These are phyloP conservation scores for Gambelia wislizenii DNA, from an alignment of 2,797 vertebrate species.

Conservation along the genomic window DNA sequence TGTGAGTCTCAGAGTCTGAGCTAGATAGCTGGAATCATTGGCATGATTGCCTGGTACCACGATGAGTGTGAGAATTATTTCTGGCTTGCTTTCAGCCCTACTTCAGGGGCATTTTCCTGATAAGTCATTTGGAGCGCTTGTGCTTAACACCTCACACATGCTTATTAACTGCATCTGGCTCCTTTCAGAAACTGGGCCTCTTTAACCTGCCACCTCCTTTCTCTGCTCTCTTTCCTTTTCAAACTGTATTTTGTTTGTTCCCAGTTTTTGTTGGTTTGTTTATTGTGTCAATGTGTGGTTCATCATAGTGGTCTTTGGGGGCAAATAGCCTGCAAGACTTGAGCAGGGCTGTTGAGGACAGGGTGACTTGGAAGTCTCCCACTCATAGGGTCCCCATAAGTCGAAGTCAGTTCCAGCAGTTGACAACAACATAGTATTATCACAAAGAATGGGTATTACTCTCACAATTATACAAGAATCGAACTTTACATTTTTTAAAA, in stretches of 20 bases:
- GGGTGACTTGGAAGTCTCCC: too few relatives aligned
- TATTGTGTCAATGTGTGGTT: not conserved
- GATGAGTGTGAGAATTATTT: not conserved
- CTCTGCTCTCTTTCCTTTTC: not conserved
- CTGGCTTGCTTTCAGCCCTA: conserved; percentile 18
- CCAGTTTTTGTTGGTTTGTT: too few relatives aligned
- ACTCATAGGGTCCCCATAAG: too few relatives aligned
- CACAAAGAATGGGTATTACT: too few relatives aligned
- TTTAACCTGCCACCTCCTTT: not conserved
- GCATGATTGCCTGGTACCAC: conserved; percentile 28
- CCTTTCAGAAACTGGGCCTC: not conserved
- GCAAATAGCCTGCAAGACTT: too few relatives aligned
- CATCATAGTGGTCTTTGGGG: not conserved
- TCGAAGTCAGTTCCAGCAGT: too few relatives aligned
- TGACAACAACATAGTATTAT: too few relatives aligned
- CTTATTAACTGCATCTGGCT: not conserved
- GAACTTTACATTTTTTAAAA: too few relatives aligned
- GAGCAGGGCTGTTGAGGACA: too few relatives aligned
- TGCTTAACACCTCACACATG: not conserved
- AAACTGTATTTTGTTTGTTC: not conserved
- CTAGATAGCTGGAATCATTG: conserved; percentile 10
- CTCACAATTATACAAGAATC: too few relatives aligned
- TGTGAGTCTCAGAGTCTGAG: too few relatives aligned
- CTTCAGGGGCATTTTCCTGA: conserved; percentile 20
- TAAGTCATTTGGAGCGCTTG: conserved; percentile 23